These are phyloP conservation scores for Gastrophryne carolinensis DNA, from an alignment of 2,797 vertebrate genomes.

Conservation along the genomic window DNA sequence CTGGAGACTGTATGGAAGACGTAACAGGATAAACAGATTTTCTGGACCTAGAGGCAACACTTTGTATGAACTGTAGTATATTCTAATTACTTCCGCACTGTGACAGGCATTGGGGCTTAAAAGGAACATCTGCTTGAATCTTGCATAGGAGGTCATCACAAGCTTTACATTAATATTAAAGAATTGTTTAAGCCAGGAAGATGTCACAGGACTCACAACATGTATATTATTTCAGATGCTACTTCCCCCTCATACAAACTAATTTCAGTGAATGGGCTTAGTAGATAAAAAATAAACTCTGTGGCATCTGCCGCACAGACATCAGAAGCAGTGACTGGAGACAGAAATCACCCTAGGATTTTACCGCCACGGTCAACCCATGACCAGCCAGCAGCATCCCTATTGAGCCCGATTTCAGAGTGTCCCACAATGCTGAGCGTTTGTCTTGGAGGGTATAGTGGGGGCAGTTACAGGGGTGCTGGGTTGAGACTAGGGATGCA, in stretches of 20 bases:
- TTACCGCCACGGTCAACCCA: too few relatives aligned
- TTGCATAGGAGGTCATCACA: background rate
- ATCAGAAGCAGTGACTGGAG: too few relatives aligned
- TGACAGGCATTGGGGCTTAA: conserved; percentile 10
- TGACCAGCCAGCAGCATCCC: too few relatives aligned
- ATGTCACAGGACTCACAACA: background rate
- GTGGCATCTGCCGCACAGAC: too few relatives aligned
- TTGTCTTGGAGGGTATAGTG: too few relatives aligned
- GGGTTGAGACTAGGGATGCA: too few relatives aligned
- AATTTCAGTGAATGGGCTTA: too few relatives aligned
- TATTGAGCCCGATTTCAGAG: too few relatives aligned
- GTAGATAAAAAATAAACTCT: too few relatives aligned
- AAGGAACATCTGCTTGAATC: conserved; percentile 23
- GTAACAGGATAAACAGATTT: conserved; percentile 38
- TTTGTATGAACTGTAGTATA: conserved; percentile 27
- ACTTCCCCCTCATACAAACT: background rate
- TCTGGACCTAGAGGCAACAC: conserved; percentile 12
- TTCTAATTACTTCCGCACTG: conserved; percentile 29
- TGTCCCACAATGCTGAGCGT: too few relatives aligned
- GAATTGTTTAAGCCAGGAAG: background rate
- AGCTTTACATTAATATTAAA: background rate
- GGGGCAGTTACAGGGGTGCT: too few relatives aligned
- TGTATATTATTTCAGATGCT: background rate
- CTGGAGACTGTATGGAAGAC: conserved; percentile 12
- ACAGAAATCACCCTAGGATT: too few relatives aligned